Evolutionary conservation across 2,888 invertebrate species (phyloP), one percentile per base, ranked within the genome.

Genomic region (Caenorhabditis drosophilae): DNA sequence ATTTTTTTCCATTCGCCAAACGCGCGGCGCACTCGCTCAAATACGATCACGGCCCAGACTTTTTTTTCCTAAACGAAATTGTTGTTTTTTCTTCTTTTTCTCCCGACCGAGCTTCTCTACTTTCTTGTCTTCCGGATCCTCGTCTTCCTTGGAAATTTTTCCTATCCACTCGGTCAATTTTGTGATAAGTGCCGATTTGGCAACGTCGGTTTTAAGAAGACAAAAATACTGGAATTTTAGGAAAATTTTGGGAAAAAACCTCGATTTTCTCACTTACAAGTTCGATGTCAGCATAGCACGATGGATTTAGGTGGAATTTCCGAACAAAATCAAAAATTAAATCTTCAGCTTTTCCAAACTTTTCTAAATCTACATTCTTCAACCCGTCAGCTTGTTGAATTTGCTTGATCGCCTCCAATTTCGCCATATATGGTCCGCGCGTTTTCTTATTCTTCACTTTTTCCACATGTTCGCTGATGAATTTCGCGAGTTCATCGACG

Each of bases 291-390:
- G 89, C 89, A 61, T 92, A 91, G 62, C 91, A 91, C 84, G 92
- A 92, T 0, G 90, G 89, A 82, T 92, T 92, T 77, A 90, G 89
- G 2, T 93, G 93, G 85, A 94, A 95, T 72, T 89, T 87, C 41
- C 87, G 83, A 72, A 91, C 90, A 85, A 93, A 95, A 76, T 90
- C 89, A 63, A 90, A 86, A 83, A 93, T 88, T 49, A 84, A 59
- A 46, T 82, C 79, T 31, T 80, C 59, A 2, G 42, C 23, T 23
- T 9, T 23, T 42, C 23, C 42, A 4, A 46, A 15, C 26, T 2
- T 15, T 18, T 16, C 26, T n/a, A 31, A 4, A 27, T 34, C 31
- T 11, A 46, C 3, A 4, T 4, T 27, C 9, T 44, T 7, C 4
- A 9, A 3, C 3, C 16, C 40, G 6, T 40, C 40, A 18, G 11